phyloP scores from a whole-genome alignment of 2,888 invertebrate genomes.

The Pristionchus fissidentatus region DNA sequence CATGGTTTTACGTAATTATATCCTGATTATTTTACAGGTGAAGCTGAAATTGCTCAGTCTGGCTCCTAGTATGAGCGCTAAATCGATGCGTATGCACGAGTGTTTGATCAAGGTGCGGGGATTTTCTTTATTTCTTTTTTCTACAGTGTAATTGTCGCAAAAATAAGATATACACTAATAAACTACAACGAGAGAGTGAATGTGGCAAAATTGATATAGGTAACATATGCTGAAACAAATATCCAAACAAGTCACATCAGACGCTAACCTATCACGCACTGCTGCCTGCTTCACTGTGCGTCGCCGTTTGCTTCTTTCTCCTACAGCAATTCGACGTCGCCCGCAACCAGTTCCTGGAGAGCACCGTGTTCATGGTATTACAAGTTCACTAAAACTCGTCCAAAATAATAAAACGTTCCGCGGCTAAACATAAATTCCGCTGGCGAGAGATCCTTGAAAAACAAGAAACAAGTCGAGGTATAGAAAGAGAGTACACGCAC shows the following conservation, averaged over 20 bases:
- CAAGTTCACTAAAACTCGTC: no score
- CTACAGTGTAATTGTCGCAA: no score
- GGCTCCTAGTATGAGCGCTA: not conserved
- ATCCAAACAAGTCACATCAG: not conserved
- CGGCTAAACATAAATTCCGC: no score
- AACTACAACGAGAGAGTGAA: no score
- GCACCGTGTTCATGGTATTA: conserved; percentile 18
- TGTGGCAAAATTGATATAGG: no score
- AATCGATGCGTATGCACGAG: not conserved
- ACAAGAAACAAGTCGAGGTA: no score
- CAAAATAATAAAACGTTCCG: no score
- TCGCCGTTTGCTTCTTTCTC: conserved; percentile 15
- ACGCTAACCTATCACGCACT: not conserved
- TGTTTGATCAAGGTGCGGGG: not conserved
- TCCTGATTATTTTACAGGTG: not conserved
- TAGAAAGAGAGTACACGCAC: no score
- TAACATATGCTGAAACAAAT: no score
- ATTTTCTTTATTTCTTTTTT: not conserved
- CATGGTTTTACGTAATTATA: no score
- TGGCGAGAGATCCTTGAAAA: no score
- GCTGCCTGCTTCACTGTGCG: not conserved
- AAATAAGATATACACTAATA: no score
- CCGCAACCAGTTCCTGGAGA: not conserved
- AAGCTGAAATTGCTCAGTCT: not conserved
- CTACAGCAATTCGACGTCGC: conserved; percentile 27